phyloP scores from a whole-genome alignment of 2,113 vertebrate genomes.

The Morphnarchus princeps region DNA sequence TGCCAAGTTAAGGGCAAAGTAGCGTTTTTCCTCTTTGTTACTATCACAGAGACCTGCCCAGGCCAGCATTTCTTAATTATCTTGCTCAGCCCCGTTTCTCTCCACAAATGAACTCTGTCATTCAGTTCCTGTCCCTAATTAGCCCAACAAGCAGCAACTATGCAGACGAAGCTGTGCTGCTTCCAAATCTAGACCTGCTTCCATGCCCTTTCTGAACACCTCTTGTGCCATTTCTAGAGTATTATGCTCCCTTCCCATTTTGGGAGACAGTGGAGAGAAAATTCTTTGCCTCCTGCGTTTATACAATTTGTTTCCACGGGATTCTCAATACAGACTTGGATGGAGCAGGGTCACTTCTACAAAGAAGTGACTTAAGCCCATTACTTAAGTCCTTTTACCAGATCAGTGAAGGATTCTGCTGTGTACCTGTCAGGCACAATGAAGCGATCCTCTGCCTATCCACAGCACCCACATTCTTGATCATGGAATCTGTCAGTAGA shows the following conservation, averaged over 20 bases:
- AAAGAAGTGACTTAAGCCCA: neutral
- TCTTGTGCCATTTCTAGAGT: neutral
- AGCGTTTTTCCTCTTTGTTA: neutral
- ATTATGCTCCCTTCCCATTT: neutral
- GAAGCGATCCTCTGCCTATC: neutral
- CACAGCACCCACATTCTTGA: neutral
- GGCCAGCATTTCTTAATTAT: neutral
- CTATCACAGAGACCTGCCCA: neutral
- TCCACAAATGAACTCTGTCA: neutral
- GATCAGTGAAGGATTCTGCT: neutral
- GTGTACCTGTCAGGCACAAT: neutral
- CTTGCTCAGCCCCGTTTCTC: neutral
- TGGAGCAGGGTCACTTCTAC: neutral
- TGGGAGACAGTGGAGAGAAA: accelerated
- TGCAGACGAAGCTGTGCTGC: neutral
- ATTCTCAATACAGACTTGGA: neutral
- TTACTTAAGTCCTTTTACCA: neutral
- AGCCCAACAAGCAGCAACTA: neutral
- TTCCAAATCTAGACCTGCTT: neutral
- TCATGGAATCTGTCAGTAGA: neutral
- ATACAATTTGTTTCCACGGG: neutral
- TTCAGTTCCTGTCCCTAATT: neutral
- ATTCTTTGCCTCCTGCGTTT: neutral
- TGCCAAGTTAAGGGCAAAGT: neutral
- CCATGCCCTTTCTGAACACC: neutral